These are phyloP conservation scores for Salvelinus sp. DNA, from an alignment of 2,113 vertebrate genomes.

Conservation along the genomic window DNA sequence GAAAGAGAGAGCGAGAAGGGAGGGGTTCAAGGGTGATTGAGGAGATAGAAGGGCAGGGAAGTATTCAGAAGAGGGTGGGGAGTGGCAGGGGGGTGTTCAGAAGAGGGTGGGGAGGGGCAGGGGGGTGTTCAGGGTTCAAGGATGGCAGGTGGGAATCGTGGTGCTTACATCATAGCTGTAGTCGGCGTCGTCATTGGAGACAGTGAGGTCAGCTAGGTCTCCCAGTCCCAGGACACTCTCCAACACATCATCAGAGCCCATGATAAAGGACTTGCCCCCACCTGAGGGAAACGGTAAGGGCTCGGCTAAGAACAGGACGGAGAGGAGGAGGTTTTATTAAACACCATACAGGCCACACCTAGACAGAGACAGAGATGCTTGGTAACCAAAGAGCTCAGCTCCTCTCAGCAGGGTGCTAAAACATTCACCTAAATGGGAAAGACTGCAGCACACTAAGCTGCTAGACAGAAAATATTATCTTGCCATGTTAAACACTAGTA, in stretches of 20 bases:
- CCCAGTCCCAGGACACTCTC: conserved; percentile 96
- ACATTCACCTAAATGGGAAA: too few relatives aligned
- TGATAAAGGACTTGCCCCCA: conserved; percentile 95
- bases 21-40: background rate
- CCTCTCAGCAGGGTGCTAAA: too few relatives aligned
- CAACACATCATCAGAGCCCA: conserved; percentile 93
- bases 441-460: too few relatives aligned
- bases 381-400: too few relatives aligned
- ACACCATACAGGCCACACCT: conserved; percentile 36
- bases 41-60: background rate
- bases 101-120: background rate
- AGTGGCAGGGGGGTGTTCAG: background rate
- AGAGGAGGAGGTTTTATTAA: conserved; percentile 68
- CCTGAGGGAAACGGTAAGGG: conserved; percentile 91
- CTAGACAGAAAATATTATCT: too few relatives aligned
- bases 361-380: background rate
- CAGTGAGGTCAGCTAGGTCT: conserved; percentile 97
- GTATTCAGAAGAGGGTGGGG: background rate
- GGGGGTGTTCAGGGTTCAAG: conserved; percentile 75
- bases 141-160: conserved; percentile 73
- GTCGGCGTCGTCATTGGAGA: conserved; percentile 95
- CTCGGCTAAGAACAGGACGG: conserved; percentile 81
- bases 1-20: background rate
- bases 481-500: too few relatives aligned
- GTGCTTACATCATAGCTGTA: conserved; percentile 96